phyloP scores from a whole-genome alignment of 2,113 vertebrate genomes.

The Hippocampus zosterae region DNA sequence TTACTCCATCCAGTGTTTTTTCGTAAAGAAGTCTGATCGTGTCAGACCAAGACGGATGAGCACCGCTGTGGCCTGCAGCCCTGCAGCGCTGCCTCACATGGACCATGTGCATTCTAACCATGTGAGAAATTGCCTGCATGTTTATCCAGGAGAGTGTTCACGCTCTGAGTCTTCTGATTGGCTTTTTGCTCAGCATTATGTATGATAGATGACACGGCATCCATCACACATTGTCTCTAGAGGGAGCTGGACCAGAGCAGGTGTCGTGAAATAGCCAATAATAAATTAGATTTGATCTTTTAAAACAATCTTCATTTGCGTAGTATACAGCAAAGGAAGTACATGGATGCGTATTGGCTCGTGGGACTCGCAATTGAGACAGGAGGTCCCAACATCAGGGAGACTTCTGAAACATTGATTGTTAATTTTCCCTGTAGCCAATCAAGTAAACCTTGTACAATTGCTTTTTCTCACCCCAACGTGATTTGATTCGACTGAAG shows the following conservation, averaged over 20 bases:
- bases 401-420: not conserved
- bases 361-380: not conserved
- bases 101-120: constrained; percentile 46
- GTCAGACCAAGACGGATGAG: constrained; percentile 60
- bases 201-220: constrained; percentile 42
- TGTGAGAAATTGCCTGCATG: constrained; percentile 41
- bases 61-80: constrained; percentile 36
- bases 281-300: constrained; percentile 39
- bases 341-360: not conserved
- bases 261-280: constrained; percentile 12
- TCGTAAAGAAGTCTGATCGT: constrained; percentile 47
- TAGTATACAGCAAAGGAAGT: not conserved
- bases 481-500: not conserved
- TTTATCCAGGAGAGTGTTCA: constrained; percentile 27
- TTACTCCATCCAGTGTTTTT: constrained; percentile 52
- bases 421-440: not conserved
- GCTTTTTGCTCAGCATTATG: constrained; percentile 8
- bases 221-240: constrained; percentile 20
- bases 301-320: constrained; percentile 4
- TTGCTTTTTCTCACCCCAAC: not conserved
- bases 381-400: not conserved
- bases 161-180: constrained; percentile 26
- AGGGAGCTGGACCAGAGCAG: constrained; percentile 11
- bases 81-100: constrained; percentile 52
- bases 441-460: not conserved